These are phyloP conservation scores for Bubalus kerabau DNA, from an alignment of 2,113 vertebrate species.

Conservation along the genomic window DNA sequence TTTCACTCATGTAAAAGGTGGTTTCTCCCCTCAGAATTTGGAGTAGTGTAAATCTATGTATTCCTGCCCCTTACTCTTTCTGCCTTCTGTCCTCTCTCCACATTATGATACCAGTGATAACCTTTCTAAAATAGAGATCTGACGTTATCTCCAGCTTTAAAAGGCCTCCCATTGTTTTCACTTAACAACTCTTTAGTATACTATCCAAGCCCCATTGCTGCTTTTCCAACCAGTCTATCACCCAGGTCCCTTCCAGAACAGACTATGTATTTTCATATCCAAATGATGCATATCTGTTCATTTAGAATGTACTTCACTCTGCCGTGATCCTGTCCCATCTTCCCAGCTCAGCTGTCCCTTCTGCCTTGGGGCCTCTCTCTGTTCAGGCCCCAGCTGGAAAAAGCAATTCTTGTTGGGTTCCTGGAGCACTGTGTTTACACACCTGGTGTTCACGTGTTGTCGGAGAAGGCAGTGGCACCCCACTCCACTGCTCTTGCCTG, in stretches of 20 bases:
- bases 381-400: not conserved
- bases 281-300: not conserved
- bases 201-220: not conserved
- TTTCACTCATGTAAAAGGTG: not conserved
- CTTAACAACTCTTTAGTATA: not conserved
- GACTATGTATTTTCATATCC: not conserved
- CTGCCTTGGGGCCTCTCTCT: not conserved
- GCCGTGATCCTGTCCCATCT: not conserved
- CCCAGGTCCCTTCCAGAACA: not conserved
- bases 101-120: not conserved
- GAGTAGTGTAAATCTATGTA: not conserved
- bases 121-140: not conserved
- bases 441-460: not conserved
- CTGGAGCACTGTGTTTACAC: not conserved
- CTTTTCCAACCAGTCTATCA: not conserved
- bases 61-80: not conserved
- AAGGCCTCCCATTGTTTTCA: not conserved
- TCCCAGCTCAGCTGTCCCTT: not conserved
- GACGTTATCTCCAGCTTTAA: not conserved
- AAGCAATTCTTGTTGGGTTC: not conserved
- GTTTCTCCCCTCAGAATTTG: not conserved
- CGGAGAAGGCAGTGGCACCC: too few species aligned
- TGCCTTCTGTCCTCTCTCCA: not conserved
- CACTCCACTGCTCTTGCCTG: too few species aligned
- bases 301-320: not conserved